Conservation (phyloP, 2,888 invertebrate genomes). For the Cyclophora albipunctata region DNA sequence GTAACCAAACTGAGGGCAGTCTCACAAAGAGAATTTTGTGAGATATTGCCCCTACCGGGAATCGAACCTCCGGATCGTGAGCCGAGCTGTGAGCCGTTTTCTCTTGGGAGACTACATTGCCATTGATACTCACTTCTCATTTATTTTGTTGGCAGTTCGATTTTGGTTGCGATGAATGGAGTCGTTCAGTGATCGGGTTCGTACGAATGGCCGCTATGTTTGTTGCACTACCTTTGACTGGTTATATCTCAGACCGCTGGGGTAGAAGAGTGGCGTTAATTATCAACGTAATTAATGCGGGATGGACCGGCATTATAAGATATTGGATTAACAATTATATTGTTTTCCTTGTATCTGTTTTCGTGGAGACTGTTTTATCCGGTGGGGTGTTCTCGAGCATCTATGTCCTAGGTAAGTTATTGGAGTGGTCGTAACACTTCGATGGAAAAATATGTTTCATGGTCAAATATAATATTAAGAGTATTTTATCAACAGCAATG, state of each 20-base stretch:
- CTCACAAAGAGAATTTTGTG: no score
- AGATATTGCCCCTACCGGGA: no score
- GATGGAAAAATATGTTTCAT: background rate
- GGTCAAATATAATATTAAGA: background rate
- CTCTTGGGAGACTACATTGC: no score
- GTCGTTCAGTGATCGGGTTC: slow-evolving; percentile 81
- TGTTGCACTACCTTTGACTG: slow-evolving; percentile 79
- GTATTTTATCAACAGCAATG: slow-evolving; percentile 67
- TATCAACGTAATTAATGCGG: slow-evolving; percentile 74
- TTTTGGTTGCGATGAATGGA: slow-evolving; percentile 80
- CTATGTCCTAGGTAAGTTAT: slow-evolving; percentile 78
- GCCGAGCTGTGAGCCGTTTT: no score
- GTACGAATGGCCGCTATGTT: slow-evolving; percentile 81
- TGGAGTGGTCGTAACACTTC: no score
- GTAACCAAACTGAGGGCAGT: no score
- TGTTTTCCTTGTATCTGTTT: slow-evolving; percentile 79
- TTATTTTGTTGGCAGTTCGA: slow-evolving; percentile 59
- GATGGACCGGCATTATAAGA: slow-evolving; percentile 78
- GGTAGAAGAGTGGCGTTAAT: slow-evolving; percentile 77
- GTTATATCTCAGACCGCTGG: slow-evolving; percentile 82
- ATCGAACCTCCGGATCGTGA: no score
- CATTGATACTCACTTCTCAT: no score
- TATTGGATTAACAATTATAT: slow-evolving; percentile 75
- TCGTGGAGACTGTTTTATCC: slow-evolving; percentile 79
- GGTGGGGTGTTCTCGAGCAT: slow-evolving; percentile 80